Base-by-base conservation (phyloP, 2,113 vertebrate species). In the Cyprinodon tularosa region DNA sequence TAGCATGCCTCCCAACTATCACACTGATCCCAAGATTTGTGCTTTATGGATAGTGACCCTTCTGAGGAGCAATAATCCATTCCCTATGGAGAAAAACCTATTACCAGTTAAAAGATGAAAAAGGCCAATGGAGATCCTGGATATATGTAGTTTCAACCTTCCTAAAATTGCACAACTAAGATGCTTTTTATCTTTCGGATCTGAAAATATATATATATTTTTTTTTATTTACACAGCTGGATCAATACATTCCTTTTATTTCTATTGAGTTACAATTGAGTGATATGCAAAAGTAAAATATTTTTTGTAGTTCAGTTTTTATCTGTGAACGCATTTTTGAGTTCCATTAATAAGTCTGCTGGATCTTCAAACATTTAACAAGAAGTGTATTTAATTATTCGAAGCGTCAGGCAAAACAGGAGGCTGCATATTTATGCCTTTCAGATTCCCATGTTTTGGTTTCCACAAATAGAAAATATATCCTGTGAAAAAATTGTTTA, bases 1-100 rank as follows among this genome's bases (percentile, higher is more conserved):
- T 72, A 60, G 66, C 76, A 75, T 44, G 60, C 72, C 66, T 84
- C 60, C 36, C 3, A 40, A 86, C 82, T 66, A 48, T 66, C 14
- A 22, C 71, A 72, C 81, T 84, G 82, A 86, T 87, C 78, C 74
- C 22, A 64, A 81, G 74, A 86, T 80, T 68, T 88, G 79, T 73
- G 67, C 12, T 61, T 71, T 36, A 17, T 76, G 42, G 37, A 66
- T 39, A 60, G 74, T 47, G 40, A 82, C 48, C 63, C 36, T 57
- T 85, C 45, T 40, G 53, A 77, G 59, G 48, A 76, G n/a, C 20
- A 80, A 71, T 65, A 38, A 59, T 71, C 62, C 69, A 6, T 57
- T 78, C 66, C 50, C 45, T 64, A 53, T 40, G 5, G 68, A 74
- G 38, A 53, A 73, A 78, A 39, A 62, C 60, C 59, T 36, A 22